A percentile compares a stretch with the other conserved stretches of the same genome.
phyloP scores from a whole-genome alignment of 2,797 vertebrate genomes.

The Gobio occitaniae region DNA sequence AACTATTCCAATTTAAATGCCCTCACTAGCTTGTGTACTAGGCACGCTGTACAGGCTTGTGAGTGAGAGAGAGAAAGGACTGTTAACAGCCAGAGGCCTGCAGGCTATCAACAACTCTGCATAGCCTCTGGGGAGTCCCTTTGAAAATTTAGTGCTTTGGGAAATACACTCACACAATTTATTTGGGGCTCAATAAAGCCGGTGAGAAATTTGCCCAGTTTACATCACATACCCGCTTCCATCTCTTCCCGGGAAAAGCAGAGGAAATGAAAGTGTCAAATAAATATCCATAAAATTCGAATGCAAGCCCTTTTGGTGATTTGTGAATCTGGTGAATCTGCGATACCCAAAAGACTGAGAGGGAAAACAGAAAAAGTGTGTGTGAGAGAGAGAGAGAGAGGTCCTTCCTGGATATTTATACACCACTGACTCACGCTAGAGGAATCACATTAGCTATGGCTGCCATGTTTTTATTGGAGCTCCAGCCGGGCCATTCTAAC shows the following conservation, averaged over 20 bases:
- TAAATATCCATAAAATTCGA: constrained; percentile 61
- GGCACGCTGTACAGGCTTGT: neutral
- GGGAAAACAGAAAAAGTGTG: neutral
- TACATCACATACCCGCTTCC: constrained; percentile 32
- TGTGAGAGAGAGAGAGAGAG: constrained; percentile 7
- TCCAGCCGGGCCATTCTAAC: constrained; percentile 51
- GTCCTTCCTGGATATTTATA: constrained; percentile 61
- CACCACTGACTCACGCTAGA: constrained; percentile 57
- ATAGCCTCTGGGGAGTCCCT: constrained; percentile 53
- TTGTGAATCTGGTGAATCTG: constrained; percentile 55
- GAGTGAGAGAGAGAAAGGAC: neutral
- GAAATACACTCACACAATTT: constrained; percentile 57
- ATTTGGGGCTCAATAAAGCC: constrained; percentile 59
- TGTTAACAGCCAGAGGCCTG: constrained; percentile 31
- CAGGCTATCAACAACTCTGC: constrained; percentile 48
- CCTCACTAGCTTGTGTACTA: neutral
- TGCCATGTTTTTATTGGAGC: constrained; percentile 61
- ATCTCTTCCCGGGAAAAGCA: constrained; percentile 46
- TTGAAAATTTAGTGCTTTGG: constrained; percentile 48
- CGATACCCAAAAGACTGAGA: constrained; percentile 32
- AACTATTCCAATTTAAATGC: neutral
- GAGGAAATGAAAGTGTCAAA: constrained; percentile 54
- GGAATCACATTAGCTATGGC: constrained; percentile 62
- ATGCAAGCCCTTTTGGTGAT: constrained; percentile 54
- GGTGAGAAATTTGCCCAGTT: constrained; percentile 46